phyloP scores from a whole-genome alignment of 2,113 vertebrate genomes.

The Crotalus tigris region DNA sequence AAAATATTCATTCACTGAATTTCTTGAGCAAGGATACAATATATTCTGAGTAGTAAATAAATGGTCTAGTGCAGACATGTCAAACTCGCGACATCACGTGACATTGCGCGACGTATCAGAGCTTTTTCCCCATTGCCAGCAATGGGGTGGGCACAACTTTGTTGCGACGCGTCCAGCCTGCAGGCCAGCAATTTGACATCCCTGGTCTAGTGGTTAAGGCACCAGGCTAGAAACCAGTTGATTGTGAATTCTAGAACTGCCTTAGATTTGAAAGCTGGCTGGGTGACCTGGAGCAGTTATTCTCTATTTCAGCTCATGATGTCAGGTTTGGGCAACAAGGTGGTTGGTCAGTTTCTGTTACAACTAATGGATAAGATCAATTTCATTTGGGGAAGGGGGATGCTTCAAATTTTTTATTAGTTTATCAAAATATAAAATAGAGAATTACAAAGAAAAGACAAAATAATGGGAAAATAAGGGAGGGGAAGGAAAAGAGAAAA shows the following conservation, averaged over 20 bases:
- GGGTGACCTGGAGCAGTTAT: background rate
- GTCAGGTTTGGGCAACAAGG: background rate
- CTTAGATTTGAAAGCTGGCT: background rate
- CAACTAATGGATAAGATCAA: background rate
- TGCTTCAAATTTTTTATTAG: background rate
- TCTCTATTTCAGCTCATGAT: background rate
- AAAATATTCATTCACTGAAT: background rate
- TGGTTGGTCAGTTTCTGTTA: background rate
- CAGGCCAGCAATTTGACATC: too few species aligned
- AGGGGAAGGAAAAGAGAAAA: background rate
- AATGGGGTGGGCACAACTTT: too few species aligned
- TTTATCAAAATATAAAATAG: background rate
- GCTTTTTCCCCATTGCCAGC: too few species aligned
- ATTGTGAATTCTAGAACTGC: background rate
- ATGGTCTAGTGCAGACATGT: background rate
- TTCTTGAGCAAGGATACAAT: background rate
- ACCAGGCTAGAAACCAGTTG: background rate
- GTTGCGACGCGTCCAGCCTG: too few species aligned
- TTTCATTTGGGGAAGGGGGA: background rate
- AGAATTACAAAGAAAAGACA: background rate
- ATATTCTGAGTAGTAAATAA: background rate
- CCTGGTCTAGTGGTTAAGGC: background rate
- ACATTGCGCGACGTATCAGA: accelerated
- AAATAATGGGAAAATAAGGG: background rate
- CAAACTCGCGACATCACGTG: too few species aligned